Evolutionary conservation across 2,888 invertebrate species (phyloP), one percentile per base, ranked within the genome.

Genomic region (Chrysolina americana): DNA sequence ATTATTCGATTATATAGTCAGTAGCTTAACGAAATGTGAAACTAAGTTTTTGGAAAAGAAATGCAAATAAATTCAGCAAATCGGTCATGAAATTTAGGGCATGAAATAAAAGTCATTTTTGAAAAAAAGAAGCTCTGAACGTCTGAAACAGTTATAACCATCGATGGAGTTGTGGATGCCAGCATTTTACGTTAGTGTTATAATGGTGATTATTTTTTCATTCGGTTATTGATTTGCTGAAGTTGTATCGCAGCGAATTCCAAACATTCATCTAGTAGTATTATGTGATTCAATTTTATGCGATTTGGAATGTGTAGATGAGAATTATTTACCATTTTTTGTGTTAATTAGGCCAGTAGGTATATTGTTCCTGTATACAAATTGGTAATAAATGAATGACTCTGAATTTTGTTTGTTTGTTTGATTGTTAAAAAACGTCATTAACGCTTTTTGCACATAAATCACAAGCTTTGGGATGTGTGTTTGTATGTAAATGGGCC

Each of bases 361-460:
- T 69, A 69, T 75, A 65, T 73, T 70, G 70, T 72, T 72, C 72
- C 71, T 76, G 76, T 76, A 76, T 73, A 73, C 63, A 50, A 70
- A 75, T 66, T 70, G 65, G 62, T 70, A 68, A 66, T 73, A 76
- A 76, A 76, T 68, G 62, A 68, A 74, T 71, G 15, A 66, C 59
- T 65, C 64, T 28, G 71, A 64, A 66, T 56, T 41, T 70, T 75
- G 74, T 75, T 75, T 75, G 74, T 48, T 74, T 74, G 74, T 71
- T 71, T 74, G 71, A 68, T 59, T 75, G 36, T 64, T 65, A 47
- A 68, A 63, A 68, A 56, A 65, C 53, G 59, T 59, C 10, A 53
- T 53, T 68, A 62, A 41, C 53, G 64, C 50, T 73, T 73, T 41
- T 36, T 53, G 62, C 41, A 63, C 36, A 64, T 63, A 41, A 62